Base-by-base conservation (phyloP, 2,888 invertebrate species). In the Lithodes maja region DNA sequence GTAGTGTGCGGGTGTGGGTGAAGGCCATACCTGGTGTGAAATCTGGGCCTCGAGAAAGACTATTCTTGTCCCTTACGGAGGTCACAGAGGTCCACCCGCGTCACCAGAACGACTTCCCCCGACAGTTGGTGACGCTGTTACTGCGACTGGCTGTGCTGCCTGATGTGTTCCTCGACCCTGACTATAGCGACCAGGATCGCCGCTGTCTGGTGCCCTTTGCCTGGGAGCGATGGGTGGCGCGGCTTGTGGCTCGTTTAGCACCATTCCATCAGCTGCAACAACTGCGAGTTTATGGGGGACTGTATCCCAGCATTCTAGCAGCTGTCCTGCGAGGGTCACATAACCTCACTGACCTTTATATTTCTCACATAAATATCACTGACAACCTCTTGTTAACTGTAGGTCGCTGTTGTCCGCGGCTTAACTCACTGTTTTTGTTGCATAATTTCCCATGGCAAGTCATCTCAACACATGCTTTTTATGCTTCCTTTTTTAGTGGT, bases 311-410 rank as follows among this genome's bases (percentile, higher is more conserved):
- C 68, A 88, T 90, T 33, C 55, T 88, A 17, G 75, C 83, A 3
- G 84, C 85, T 3, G 81, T 90, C 15, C 68, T 90, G 75, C 9
- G 69, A 49, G 86, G 83, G 15, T 83, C 88, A 1, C 83, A 85
- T 2, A 33, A 33, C 61, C 85, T 90, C 49, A 75, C 69, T 2
- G 77, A 82, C 5, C 85, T 90, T 12, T 54, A 78, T 17, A 80
- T 90, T 49, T 90, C 88, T 0, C 90, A 90, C 78, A 85, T 90
- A 49, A 90, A 90, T 75, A 90, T 90, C 7, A 90, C 90, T 2
- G 90, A 90, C 74, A 85, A 90, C 17, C 75, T 90, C 54, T 68
- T 90, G 17, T 75, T 90, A 52, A 69, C 75, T 2, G 83, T 75
- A 52, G 74, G 83, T 71, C 68, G n/a, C 7, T 75, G 69, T 55